A percentile compares a stretch with the other conserved stretches of the same genome.
These are phyloP conservation scores for Trachops cirrhosus DNA, from an alignment of 2,797 vertebrate species.

Conservation along the genomic window DNA sequence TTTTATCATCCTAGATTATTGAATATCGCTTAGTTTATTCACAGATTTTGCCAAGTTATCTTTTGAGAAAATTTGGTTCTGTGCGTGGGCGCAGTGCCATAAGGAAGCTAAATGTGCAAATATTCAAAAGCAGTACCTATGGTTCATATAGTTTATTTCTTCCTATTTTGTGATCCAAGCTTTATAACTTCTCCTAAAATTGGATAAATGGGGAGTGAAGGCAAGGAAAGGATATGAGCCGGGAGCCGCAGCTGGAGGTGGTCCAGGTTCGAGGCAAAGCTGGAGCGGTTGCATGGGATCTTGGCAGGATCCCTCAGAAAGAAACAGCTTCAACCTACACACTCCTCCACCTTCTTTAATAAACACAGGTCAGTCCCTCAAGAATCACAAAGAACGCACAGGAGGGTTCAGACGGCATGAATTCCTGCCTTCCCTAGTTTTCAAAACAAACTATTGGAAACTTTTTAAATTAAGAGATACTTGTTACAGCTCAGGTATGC, in stretches of 20 bases:
- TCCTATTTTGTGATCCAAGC: background rate
- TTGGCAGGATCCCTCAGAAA: background rate
- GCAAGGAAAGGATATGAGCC: background rate
- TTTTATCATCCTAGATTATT: background rate
- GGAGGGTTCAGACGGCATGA: background rate
- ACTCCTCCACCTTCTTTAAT: background rate
- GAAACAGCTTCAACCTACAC: background rate
- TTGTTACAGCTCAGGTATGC: background rate
- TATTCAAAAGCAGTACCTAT: background rate
- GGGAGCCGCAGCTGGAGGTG: background rate
- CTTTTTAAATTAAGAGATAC: background rate
- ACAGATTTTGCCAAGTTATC: background rate
- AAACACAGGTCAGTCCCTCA: background rate
- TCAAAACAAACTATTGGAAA: slow-evolving; percentile 16
- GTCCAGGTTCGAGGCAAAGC: background rate
- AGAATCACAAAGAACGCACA: background rate
- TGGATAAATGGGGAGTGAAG: background rate
- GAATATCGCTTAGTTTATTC: background rate
- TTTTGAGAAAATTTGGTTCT: slow-evolving; percentile 7
- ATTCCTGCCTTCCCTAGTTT: background rate
- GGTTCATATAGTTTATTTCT: background rate
- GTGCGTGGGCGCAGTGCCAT: background rate
- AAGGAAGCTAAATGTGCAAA: background rate
- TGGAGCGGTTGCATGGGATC: background rate
- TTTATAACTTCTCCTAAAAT: background rate